Evolutionary conservation across 30 jellyfish, hydroid and myxozoan genomes (phyloP), one percentile per base, ranked within the genome.

Genomic region (Pelagia noctiluca): DNA sequence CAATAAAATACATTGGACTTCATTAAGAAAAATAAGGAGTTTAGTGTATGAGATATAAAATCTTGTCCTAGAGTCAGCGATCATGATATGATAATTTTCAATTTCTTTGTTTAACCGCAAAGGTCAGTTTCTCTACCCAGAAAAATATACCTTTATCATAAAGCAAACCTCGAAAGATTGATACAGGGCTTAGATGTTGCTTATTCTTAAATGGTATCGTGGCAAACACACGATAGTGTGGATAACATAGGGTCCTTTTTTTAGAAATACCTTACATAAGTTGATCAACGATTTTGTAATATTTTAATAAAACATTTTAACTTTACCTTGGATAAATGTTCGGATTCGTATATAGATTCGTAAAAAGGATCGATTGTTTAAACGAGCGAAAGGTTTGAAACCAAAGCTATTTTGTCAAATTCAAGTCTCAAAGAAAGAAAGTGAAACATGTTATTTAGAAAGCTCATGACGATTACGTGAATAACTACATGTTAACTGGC

Each of bases 1-100:
- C 71, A 38, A 38, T 47, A 50, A 47, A 73, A 73, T 48, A 73
- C 35, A 23, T 73, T 73, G 85, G 72, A 73, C 72, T 52, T 73
- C 85, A 73, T 73, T 66, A 47, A 42, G 72, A 47, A 71, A 73
- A 73, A 73, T 66, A 73, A 73, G 73, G 85, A 73, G 85, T 73
- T 73, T 73, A 73, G 85, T 47, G 85, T 73, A 29, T 71, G 85
- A 73, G 85, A 73, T 66, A 53, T 73, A 35, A 73, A 73, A 73
- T 73, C 85, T 71, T 71, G 83, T 60, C 83, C 83, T 73, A 72
- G 85, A 71, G 85, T 73, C 72, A 73, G 72, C 50, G 85, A 73
- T 38, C 85, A 73, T 48, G 85, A 38, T 49, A 47, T 73, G 85
- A 73, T 73, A 73, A 46, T 47, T 50, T 73, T 73, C 50, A 73